A percentile compares a stretch with the other conserved stretches of the same genome.
Conservation (phyloP, 2,113 vertebrate genomes). For the Oceanites oceanicus region DNA sequence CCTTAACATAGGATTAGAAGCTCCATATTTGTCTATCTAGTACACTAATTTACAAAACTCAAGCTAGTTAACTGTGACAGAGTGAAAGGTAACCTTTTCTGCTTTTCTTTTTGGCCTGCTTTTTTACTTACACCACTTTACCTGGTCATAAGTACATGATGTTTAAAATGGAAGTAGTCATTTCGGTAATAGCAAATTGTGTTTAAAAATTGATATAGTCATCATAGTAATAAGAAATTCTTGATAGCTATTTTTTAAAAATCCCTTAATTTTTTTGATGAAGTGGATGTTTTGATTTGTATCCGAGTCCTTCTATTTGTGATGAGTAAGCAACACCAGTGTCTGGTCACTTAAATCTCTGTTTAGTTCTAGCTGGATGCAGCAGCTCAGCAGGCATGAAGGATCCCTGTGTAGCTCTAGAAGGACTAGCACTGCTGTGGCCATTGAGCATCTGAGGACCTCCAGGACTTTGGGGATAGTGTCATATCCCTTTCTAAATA, state of each 20-base stretch:
- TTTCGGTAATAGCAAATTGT: not conserved
- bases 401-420: not conserved
- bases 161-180: not conserved
- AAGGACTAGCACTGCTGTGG: not conserved
- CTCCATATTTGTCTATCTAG: rapidly evolving
- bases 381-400: not conserved
- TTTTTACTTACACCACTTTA: not conserved
- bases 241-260: not conserved
- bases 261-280: not conserved
- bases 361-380: not conserved
- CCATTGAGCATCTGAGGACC: not conserved
- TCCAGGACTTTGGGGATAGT: not conserved
- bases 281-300: not conserved
- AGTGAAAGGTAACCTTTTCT: not conserved
- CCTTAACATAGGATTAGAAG: not conserved
- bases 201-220: not conserved
- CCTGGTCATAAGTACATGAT: not conserved
- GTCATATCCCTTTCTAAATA: not conserved
- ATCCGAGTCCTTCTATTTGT: not conserved
- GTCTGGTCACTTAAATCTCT: not conserved
- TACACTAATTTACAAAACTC: not conserved
- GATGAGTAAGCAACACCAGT: not conserved
- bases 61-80: not conserved
- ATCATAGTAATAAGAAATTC: not conserved
- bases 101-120: not conserved